phyloP scores from a whole-genome alignment of 2,113 vertebrate genomes.

The Sander lucioperca region DNA sequence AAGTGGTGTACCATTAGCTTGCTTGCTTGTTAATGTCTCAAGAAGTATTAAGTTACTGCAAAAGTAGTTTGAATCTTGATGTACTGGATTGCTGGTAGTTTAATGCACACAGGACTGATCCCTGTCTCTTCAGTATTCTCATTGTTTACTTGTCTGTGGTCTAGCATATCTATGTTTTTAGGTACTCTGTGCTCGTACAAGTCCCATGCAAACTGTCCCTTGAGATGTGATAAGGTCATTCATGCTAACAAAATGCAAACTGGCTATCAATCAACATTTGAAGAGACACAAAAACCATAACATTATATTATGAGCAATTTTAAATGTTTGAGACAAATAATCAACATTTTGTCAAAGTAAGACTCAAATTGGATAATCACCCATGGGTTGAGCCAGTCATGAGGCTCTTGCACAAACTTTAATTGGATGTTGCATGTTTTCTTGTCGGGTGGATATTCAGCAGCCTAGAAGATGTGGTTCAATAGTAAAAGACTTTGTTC shows the following conservation, averaged over 20 bases:
- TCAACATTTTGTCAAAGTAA: neutral
- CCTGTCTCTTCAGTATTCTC: neutral
- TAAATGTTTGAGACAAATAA: neutral
- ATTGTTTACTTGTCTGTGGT: neutral
- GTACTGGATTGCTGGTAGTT: neutral
- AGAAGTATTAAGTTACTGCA: neutral
- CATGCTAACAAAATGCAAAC: neutral
- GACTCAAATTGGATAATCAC: constrained; percentile 9
- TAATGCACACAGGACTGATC: neutral
- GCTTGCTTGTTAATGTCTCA: neutral
- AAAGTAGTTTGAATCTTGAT: neutral
- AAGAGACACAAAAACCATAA: neutral
- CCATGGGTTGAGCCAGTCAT: constrained; percentile 12
- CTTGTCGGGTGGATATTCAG: constrained; percentile 8
- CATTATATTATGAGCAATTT: neutral
- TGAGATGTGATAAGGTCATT: neutral
- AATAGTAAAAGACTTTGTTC: neutral
- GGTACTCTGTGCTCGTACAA: neutral
- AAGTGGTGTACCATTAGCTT: neutral
- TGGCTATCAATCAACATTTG: neutral
- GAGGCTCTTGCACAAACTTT: constrained; percentile 25
- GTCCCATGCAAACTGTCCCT: neutral
- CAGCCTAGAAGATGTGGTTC: neutral
- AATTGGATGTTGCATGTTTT: constrained; percentile 35
- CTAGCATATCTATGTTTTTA: neutral